Evolutionary conservation across 2,113 vertebrate genomes (phyloP).

Genomic region (Manacus vitellinus): DNA sequence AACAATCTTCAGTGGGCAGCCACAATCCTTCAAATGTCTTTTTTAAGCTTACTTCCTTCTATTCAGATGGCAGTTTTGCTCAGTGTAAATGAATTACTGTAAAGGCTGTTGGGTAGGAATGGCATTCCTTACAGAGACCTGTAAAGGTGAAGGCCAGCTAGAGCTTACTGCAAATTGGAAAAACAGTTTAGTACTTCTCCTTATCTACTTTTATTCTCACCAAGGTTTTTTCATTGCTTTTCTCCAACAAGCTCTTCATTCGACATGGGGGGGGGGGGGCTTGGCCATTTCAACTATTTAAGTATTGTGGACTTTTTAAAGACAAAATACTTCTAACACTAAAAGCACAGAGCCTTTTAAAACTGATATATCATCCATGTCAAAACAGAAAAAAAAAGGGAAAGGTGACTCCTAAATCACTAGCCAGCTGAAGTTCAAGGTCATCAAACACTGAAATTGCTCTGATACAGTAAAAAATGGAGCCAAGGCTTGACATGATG

Average conservation of each 20-base stretch:
- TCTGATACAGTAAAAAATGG: not conserved
- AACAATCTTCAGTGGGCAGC: not conserved
- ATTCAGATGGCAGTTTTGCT: not conserved
- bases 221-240: not conserved
- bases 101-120: not conserved
- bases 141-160: not conserved
- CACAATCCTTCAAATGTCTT: not conserved
- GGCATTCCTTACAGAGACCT: not conserved
- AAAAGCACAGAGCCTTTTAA: not conserved
- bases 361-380: not conserved
- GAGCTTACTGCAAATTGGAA: not conserved
- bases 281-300: not conserved
- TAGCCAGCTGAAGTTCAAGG: not conserved
- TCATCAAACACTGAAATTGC: not conserved
- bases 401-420: not conserved
- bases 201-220: not conserved
- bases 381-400: not conserved
- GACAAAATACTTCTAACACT: not conserved
- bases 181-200: not conserved
- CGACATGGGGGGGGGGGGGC: fast-evolving
- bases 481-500: not conserved
- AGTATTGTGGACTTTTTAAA: not conserved
- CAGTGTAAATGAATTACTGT: not conserved
- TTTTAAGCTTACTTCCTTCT: not conserved
- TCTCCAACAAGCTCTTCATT: not conserved